A percentile compares a stretch with the other conserved stretches of the same genome.
These are phyloP conservation scores for Cynocephalus volans DNA, from an alignment of 2,113 vertebrate species.

Conservation along the genomic window DNA sequence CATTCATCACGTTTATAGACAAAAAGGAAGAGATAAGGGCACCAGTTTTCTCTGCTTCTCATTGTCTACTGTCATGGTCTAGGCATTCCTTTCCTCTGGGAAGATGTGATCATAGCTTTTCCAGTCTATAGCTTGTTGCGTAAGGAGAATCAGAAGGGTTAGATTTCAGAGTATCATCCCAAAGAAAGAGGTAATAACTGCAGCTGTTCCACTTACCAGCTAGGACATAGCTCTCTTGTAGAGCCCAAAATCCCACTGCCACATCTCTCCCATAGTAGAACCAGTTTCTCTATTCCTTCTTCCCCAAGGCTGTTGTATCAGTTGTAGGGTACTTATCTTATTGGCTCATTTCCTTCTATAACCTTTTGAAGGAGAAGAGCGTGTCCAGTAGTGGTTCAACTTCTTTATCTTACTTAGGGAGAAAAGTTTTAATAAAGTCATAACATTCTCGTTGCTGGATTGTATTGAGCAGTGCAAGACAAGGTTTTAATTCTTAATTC, in stretches of 20 bases:
- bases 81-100: neutral
- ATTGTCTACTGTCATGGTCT: neutral
- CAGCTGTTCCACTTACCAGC: neutral
- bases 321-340: neutral
- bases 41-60: neutral
- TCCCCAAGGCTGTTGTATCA: neutral
- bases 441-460: neutral
- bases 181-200: neutral
- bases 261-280: neutral
- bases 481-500: constrained; percentile 2
- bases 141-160: neutral
- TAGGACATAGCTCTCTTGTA: neutral
- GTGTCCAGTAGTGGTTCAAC: neutral
- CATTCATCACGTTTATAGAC: neutral
- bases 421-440: constrained; percentile 43
- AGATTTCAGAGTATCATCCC: neutral
- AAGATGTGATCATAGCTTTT: neutral
- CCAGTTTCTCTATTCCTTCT: neutral
- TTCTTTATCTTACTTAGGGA: neutral
- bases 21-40: neutral
- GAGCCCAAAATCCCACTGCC: neutral
- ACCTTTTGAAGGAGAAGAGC: neutral
- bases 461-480: neutral
- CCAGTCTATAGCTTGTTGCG: neutral
- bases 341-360: neutral